phyloP scores from a whole-genome alignment of 2,797 vertebrate species.

The Cynopterus sphinx region DNA sequence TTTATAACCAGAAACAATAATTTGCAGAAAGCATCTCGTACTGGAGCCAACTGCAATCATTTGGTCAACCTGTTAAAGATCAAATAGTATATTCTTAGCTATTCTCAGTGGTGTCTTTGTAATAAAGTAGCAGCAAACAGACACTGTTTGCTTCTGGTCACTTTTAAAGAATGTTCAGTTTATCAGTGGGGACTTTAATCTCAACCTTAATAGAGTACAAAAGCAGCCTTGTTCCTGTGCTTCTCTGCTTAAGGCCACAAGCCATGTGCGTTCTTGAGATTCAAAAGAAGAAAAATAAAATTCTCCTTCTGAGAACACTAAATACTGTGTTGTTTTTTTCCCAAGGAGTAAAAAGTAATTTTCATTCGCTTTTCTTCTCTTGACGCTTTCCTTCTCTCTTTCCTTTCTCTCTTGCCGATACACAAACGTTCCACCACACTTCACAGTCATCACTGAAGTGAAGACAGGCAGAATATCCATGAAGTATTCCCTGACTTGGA shows the following conservation, averaged over 20 bases:
- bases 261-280: constrained; percentile 81
- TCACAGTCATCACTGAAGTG: constrained; percentile 59
- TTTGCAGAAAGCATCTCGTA: constrained; percentile 87
- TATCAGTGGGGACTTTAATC: constrained; percentile 90
- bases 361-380: constrained; percentile 51
- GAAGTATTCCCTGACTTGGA: constrained; percentile 69
- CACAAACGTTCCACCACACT: constrained; percentile 20
- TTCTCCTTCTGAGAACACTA: constrained; percentile 83
- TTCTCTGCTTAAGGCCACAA: constrained; percentile 87
- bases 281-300: constrained; percentile 84
- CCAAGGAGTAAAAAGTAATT: constrained; percentile 74
- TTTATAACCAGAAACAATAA: constrained; percentile 90
- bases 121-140: constrained; percentile 91
- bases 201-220: constrained; percentile 90
- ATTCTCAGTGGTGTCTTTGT: constrained; percentile 90
- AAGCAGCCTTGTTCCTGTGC: constrained; percentile 86
- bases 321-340: constrained; percentile 75
- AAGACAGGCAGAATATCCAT: constrained; percentile 68
- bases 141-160: constrained; percentile 90
- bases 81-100: constrained; percentile 89
- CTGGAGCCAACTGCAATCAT: constrained; percentile 87
- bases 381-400: neutral
- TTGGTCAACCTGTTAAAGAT: constrained; percentile 90
- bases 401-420: constrained; percentile 31
- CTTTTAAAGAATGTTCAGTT: constrained; percentile 90